Percentiles rank a stretch among this genome's conserved stretches.
These are phyloP conservation scores for Auanema sp. DNA, from an alignment of 2,888 invertebrate genomes.

Conservation along the genomic window DNA sequence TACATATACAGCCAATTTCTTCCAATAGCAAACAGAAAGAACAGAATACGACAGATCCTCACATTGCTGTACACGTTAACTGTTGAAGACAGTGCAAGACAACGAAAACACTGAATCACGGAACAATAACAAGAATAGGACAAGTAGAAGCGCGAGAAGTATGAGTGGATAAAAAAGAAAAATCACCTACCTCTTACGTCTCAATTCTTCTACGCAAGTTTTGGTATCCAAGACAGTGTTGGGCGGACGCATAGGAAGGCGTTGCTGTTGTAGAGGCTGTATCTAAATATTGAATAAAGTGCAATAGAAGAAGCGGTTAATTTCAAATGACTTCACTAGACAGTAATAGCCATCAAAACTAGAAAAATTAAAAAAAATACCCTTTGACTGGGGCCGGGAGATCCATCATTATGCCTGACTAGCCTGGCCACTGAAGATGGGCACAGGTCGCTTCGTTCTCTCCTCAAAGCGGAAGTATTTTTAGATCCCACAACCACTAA, in stretches of 20 bases:
- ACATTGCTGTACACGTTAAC: too few relatives aligned
- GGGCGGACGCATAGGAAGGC: constrained; percentile 42
- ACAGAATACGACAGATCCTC: background rate
- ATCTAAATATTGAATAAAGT: constrained; percentile 5
- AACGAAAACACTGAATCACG: background rate
- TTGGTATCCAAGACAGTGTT: constrained; percentile 42
- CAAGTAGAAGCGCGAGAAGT: background rate
- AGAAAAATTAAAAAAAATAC: background rate
- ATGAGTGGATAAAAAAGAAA: background rate
- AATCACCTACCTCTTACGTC: constrained; percentile 49
- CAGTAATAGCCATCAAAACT: constrained; percentile 1
- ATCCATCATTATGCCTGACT: constrained; percentile 40
- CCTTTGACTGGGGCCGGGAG: constrained; percentile 35
- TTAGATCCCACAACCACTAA: constrained; percentile 2
- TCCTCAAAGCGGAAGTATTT: constrained; percentile 23
- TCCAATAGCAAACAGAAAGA: constrained; percentile 2
- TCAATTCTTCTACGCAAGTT: constrained; percentile 57
- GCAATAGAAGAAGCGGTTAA: background rate
- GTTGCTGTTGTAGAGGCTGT: constrained; percentile 1
- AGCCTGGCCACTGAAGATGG: constrained; percentile 28
- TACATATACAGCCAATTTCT: too few relatives aligned
- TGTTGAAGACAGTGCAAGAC: background rate
- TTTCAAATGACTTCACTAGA: background rate
- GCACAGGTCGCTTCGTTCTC: constrained; percentile 46
- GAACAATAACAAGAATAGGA: background rate